Percentiles rank a stretch among this genome's conserved stretches.
Evolutionary conservation across 2,113 vertebrate genomes (phyloP).

Genomic region (Antigone vipio): DNA sequence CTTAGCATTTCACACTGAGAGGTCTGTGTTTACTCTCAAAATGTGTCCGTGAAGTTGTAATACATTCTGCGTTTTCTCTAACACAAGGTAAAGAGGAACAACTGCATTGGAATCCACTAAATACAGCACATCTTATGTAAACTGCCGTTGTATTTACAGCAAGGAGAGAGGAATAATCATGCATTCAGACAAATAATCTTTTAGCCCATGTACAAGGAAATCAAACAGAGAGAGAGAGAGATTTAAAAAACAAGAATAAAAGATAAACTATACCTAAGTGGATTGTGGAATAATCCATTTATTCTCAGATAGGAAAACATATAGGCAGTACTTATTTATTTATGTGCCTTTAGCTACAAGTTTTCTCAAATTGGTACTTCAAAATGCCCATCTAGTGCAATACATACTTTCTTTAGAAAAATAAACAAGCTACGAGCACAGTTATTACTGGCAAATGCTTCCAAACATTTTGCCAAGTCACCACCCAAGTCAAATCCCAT

Average conservation of each 20-base stretch:
- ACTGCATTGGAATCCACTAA: background rate
- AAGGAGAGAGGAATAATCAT: background rate
- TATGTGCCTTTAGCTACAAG: background rate
- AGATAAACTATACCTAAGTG: background rate
- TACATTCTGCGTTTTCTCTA: background rate
- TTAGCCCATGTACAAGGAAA: background rate
- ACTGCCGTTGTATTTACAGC: background rate
- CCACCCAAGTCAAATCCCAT: background rate
- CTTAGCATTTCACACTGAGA: background rate
- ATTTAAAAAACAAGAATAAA: background rate
- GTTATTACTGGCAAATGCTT: background rate
- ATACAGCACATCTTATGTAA: background rate
- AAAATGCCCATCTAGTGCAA: background rate
- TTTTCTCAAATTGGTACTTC: background rate
- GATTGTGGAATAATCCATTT: background rate
- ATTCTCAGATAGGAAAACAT: background rate
- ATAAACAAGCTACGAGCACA: background rate
- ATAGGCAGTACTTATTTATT: background rate
- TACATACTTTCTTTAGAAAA: slow-evolving; percentile 7
- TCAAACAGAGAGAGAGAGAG: background rate
- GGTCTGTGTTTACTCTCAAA: background rate
- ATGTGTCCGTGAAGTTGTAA: background rate
- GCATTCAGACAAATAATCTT: background rate
- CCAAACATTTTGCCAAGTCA: background rate
- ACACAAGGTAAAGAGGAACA: background rate